Evolutionary conservation across 2,888 invertebrate genomes (phyloP), one percentile per base, ranked within the genome.

Genomic region (Synergus itoensis): DNA sequence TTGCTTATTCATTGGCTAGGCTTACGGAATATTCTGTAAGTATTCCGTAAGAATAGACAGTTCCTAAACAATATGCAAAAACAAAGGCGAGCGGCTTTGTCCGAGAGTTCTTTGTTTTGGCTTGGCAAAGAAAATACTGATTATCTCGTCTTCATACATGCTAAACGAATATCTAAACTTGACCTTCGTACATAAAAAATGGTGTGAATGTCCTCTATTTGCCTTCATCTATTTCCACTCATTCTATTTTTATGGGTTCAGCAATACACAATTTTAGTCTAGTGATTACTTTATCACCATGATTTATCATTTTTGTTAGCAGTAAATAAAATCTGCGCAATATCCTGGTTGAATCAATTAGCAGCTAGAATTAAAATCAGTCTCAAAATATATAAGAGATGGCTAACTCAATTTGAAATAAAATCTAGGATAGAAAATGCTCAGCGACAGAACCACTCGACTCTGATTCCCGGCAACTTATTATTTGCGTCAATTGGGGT

Each of bases 401-500:
- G 4, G 16, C 7, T 48, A 16, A 48, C 4, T 36, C 48, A 12
- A 48, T 48, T 48, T 48, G 16, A 16, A 48, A 48, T 16, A 4
- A 48, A 48, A 48, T 48, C 48, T 48, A 16, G 48, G 7, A 48
- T 45, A 43, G 14, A 45, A 48, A 45, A 69, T 48, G 1, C 28
- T 14, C 28, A 45, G 28, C 43, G 43, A 69, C 21, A 48, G 69
- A 69, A 48, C 28, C 69, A 76, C 78, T 78, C 76, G 43, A 79
- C 64, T 63, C 76, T 79, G 53, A 81, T 81, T 81, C 79, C 78
- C 76, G 76, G 78, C 79, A 78, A 81, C 53, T 79, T 81, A 79
- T 79, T 81, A 79, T 76, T 67, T 45, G 69, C 80, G 76, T 77
- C 67, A 53, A 79, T 79, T 41, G 69, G 76, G 65, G 77, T 78